Conservation (phyloP, 2,888 invertebrate species). For the Selenia dentaria region DNA sequence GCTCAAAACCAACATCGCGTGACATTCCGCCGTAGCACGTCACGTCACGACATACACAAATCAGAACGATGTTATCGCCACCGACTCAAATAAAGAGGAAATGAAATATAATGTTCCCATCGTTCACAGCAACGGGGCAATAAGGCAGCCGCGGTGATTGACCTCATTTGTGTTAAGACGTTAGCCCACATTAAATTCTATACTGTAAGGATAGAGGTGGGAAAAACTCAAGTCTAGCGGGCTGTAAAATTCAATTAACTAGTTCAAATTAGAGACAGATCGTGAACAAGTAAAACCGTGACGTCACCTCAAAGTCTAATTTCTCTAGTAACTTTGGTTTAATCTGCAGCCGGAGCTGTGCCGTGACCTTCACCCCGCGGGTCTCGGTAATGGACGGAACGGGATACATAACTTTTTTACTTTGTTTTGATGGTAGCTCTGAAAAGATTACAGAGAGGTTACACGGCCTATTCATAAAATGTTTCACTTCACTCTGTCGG, state of each 20-base stretch:
- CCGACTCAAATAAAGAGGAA: constrained; percentile 23
- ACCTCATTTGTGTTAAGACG: not conserved
- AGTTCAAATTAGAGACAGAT: constrained; percentile 36
- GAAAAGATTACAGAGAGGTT: no score
- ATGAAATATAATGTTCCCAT: constrained; percentile 25
- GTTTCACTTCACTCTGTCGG: no score
- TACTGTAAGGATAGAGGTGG: not conserved
- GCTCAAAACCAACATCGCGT: constrained; percentile 16
- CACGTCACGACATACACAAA: constrained; percentile 28
- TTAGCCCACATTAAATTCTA: not conserved
- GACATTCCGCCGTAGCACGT: constrained; percentile 8
- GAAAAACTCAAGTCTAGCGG: not conserved
- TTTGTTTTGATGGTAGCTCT: no score
- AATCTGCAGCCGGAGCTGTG: no score
- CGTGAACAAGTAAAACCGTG: constrained; percentile 31
- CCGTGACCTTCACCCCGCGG: constrained; percentile 3
- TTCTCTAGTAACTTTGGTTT: no score
- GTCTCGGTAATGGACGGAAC: constrained; percentile 19
- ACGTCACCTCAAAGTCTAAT: not conserved
- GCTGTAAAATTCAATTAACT: constrained; percentile 26
- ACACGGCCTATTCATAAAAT: no score
- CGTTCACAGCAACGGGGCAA: constrained; percentile 7
- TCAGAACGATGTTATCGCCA: constrained; percentile 27
- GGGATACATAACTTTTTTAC: constrained; percentile 31
- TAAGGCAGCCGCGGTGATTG: not conserved